Evolutionary conservation across 2,888 invertebrate species (phyloP), one percentile per base, ranked within the genome.

Genomic region (Drosophila pullipes): DNA sequence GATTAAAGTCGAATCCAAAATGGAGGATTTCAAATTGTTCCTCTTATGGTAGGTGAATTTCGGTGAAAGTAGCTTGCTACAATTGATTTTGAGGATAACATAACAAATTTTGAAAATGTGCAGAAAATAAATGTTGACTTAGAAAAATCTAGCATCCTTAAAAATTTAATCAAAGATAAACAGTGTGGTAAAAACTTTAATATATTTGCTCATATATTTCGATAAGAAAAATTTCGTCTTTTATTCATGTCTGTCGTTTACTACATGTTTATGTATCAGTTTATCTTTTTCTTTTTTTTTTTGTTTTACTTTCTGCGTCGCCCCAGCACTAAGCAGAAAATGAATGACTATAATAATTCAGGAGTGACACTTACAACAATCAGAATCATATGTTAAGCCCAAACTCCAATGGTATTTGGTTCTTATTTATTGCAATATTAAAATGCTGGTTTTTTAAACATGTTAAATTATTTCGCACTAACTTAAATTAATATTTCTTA

Each of bases 351-450:
- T 52, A 62, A 68, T 71, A 83, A 71, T 50, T 79, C 60, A 75
- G 44, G 54, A 53, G 55, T 54, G 62, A 53, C 81, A 80, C 80
- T 80, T 80, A 80, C 80, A 57, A 74, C 65, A 74, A 62, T 50
- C 54, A 22, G 41, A 35, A 59, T 70, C 65, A 33, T 47, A 25
- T 28, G 25, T 53, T 33, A 37, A 18, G 25, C 50, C 33, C 39
- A 39, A 39, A 37, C 57, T 33, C 31, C 44, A 37, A 35, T 33
- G n/a, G 25, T 18, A 61, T 62, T 55, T 53, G 59, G 62, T 57
- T 39, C 44, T 50, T 50, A 39, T 74, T 66, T 58, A 57, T 61
- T 25, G 11, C n/a, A 13, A 47, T 39, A 53, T 28, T 53, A 61
- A 22, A 71, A n/a, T 35, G n/a, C 47, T 35, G 41, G 18, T 35